A percentile compares a stretch with the other conserved stretches of the same genome.
Evolutionary conservation across 2,797 vertebrate species (phyloP).

Genomic region (Galaxias olidus): DNA sequence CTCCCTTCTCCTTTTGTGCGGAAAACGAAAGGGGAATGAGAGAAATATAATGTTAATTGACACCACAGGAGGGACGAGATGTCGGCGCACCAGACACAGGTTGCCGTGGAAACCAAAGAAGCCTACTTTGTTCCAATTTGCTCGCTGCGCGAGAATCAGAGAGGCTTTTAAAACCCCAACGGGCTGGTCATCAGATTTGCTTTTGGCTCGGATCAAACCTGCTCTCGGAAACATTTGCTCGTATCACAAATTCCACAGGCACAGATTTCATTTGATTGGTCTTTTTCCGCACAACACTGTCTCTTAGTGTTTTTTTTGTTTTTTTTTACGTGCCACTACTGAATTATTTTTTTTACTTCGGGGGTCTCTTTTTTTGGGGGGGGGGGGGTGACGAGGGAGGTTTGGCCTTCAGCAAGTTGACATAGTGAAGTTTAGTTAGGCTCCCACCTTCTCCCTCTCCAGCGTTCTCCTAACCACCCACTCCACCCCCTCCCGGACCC

Average conservation of each 20-base stretch:
- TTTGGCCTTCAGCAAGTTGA: constrained; percentile 19
- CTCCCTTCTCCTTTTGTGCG: constrained; percentile 1
- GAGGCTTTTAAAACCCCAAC: constrained; percentile 42
- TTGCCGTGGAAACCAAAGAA: constrained; percentile 69
- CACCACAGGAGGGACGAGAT: constrained; percentile 35
- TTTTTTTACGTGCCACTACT: not conserved
- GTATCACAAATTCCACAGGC: constrained; percentile 33
- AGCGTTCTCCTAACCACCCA: not conserved
- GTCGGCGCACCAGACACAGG: constrained; percentile 50
- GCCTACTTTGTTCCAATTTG: constrained; percentile 71
- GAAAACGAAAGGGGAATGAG: constrained; percentile 30
- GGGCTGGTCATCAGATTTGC: constrained; percentile 50
- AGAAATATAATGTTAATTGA: constrained; percentile 34
- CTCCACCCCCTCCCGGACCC: constrained; percentile 1
- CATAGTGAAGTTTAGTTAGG: constrained; percentile 35
- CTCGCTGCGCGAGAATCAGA: constrained; percentile 60
- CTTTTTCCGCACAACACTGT: not conserved
- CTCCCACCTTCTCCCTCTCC: constrained; percentile 18
- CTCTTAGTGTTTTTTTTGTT: not conserved
- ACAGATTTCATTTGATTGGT: constrained; percentile 28
- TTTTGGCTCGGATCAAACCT: constrained; percentile 40
- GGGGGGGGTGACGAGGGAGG: constrained; percentile 37
- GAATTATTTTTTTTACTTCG: constrained; percentile 35
- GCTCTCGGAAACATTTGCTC: constrained; percentile 20
- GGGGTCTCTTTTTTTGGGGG: too few relatives aligned